Conservation (phyloP, 2,888 invertebrate species). For the Pharmacophagus antenor region DNA sequence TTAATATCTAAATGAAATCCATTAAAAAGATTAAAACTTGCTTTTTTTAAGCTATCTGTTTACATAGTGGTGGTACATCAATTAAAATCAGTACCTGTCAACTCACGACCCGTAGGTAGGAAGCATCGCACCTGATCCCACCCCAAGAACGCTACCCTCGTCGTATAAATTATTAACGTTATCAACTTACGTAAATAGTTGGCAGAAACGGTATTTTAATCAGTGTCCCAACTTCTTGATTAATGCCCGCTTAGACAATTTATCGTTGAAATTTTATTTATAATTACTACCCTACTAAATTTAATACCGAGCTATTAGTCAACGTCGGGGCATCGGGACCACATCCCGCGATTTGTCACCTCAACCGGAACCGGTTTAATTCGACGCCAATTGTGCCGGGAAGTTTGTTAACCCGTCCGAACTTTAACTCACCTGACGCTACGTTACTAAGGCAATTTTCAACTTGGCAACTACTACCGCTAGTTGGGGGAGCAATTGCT, state of each 20-base stretch:
- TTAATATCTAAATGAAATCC: too few relatives aligned
- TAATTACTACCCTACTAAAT: conserved; percentile 77
- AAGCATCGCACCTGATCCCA: conserved; percentile 60
- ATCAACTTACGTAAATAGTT: conserved; percentile 78
- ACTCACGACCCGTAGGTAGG: conserved; percentile 1
- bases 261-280: conserved; percentile 80
- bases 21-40: too few relatives aligned
- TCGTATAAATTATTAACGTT: conserved; percentile 78
- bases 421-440: conserved; percentile 52
- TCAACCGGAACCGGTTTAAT: conserved; percentile 68
- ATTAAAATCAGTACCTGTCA: conserved; percentile 25
- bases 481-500: conserved; percentile 47
- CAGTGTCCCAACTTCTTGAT: conserved; percentile 82
- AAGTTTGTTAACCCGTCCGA: conserved; percentile 60
- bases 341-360: conserved; percentile 77
- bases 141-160: conserved; percentile 50
- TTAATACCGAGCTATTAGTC: conserved; percentile 76
- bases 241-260: conserved; percentile 76
- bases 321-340: conserved; percentile 70
- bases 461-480: conserved; percentile 51
- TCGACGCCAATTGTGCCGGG: conserved; percentile 73
- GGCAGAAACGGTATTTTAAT: conserved; percentile 79
- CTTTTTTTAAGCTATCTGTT: too few relatives aligned
- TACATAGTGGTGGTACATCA: background rate
- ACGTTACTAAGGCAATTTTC: conserved; percentile 59